These are phyloP conservation scores for Chaenodraco wilsoni DNA, from an alignment of 2,797 vertebrate species.

Conservation along the genomic window DNA sequence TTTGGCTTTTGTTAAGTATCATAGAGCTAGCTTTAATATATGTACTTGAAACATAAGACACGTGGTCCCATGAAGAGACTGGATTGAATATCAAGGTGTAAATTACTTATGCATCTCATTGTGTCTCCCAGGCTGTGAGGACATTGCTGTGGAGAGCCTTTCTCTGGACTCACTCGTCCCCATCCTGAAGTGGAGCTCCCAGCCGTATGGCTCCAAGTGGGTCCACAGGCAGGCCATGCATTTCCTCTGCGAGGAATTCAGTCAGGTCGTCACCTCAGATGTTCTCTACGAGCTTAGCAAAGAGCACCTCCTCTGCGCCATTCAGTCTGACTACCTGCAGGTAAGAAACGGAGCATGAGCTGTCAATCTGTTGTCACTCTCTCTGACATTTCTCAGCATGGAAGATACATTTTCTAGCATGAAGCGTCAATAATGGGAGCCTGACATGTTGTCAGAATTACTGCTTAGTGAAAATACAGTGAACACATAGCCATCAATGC, in stretches of 20 bases:
- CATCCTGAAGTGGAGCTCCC: conserved; percentile 98
- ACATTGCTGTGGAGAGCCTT: conserved; percentile 97
- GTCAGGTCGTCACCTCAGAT: conserved; percentile 95
- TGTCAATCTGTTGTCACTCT: conserved; percentile 6
- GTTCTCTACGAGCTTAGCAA: conserved; percentile 96
- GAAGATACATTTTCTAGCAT: neutral
- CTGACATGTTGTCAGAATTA: conserved; percentile 1
- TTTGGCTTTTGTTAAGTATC: neutral
- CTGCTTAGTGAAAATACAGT: conserved; percentile 27
- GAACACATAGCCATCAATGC: neutral
- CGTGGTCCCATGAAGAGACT: neutral
- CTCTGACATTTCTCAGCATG: neutral
- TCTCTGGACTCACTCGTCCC: conserved; percentile 95
- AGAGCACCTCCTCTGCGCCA: conserved; percentile 94
- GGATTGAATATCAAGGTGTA: neutral
- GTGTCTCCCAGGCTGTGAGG: conserved; percentile 91
- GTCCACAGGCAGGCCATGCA: conserved; percentile 97
- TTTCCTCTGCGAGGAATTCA: conserved; percentile 99
- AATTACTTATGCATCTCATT: conserved; percentile 30
- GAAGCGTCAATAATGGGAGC: conserved; percentile 3
- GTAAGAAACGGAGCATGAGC: conserved; percentile 72
- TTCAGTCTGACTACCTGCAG: conserved; percentile 99
- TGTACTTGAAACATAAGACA: neutral
- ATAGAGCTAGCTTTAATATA: neutral
- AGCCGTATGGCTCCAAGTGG: conserved; percentile 98